Evolutionary conservation across 1,140 invertebrate genomes (phyloP), one percentile per base, ranked within the genome.

Genomic region (Branchinecta lynchi): DNA sequence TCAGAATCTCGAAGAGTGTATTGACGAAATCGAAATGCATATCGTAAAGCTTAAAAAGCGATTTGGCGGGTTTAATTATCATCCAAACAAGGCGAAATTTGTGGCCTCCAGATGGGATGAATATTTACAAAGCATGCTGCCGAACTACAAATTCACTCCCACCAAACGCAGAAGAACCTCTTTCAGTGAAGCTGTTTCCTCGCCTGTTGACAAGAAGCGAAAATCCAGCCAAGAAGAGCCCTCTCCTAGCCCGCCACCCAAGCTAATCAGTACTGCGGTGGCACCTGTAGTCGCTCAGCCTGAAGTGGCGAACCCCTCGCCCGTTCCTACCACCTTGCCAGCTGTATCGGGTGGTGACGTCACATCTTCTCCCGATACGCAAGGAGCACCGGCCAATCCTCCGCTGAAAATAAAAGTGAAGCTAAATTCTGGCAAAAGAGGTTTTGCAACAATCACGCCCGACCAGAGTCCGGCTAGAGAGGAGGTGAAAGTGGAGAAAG

Each of bases 41-140:
- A 86, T 91, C 69, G 78, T 85, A 65, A 86, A 87, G 74, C 81
- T 92, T 44, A 85, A 82, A 71, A 79, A 83, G 51, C 85, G 84
- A 70, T 92, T 89, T 78, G 90, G 89, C 3, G 80, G 80, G 68
- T 94, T 93, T 76, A 81, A 85, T 44, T 91, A 89, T 78, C 86
- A 89, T 3, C 84, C 85, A 0, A 84, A 85, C 70, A 86, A 86
- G 74, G 86, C 86, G 17, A 82, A 81, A 20, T 60, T 60, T 60
- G 12, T 15, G 6, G 51, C 17, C 12, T 60, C 51, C 12, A 60
- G 12, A 3, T 60, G 51, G 51, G 51, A 60, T 12, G 51, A 60
- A 6, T 20, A 60, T 20, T 6, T 60, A 32, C 45, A 85, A 75
- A 75, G 85, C 67, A 82, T 89, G 80, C 79, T 90, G 72, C 86